Percentiles rank a stretch among this genome's conserved stretches.
These are phyloP conservation scores for Plecotus auritus DNA, from an alignment of 2,113 vertebrate genomes.

Conservation along the genomic window DNA sequence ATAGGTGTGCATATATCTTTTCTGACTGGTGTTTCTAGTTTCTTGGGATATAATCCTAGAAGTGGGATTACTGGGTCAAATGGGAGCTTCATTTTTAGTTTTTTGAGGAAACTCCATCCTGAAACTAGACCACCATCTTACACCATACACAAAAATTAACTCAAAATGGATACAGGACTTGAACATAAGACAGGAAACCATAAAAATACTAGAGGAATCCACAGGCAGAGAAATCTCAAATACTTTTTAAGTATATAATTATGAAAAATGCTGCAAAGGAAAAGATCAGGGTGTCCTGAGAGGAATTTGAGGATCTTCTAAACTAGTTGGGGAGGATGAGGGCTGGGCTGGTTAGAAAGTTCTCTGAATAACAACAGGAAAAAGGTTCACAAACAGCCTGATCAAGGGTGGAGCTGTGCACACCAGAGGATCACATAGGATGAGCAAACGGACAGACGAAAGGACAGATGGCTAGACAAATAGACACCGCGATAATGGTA, in stretches of 20 bases:
- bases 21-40: too few relatives aligned
- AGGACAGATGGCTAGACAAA: not conserved
- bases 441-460: not conserved
- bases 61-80: too few relatives aligned
- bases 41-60: too few relatives aligned
- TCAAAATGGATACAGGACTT: too few relatives aligned
- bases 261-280: not conserved
- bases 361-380: not conserved
- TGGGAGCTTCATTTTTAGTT: too few relatives aligned
- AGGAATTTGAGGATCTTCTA: not conserved
- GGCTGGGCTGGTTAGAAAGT: not conserved
- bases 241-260: not conserved
- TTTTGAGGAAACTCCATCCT: too few relatives aligned
- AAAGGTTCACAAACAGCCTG: not conserved
- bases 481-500: not conserved
- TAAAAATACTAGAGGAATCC: too few relatives aligned
- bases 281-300: not conserved
- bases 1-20: too few relatives aligned
- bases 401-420: not conserved
- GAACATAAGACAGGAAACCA: too few relatives aligned
- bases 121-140: too few relatives aligned
- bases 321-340: rapidly evolving
- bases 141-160: too few relatives aligned
- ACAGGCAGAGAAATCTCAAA: not conserved
- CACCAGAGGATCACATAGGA: not conserved